A percentile compares a stretch with the other conserved stretches of the same genome.
Conservation (phyloP, 2,888 invertebrate genomes). For the Drosophila leonis region DNA sequence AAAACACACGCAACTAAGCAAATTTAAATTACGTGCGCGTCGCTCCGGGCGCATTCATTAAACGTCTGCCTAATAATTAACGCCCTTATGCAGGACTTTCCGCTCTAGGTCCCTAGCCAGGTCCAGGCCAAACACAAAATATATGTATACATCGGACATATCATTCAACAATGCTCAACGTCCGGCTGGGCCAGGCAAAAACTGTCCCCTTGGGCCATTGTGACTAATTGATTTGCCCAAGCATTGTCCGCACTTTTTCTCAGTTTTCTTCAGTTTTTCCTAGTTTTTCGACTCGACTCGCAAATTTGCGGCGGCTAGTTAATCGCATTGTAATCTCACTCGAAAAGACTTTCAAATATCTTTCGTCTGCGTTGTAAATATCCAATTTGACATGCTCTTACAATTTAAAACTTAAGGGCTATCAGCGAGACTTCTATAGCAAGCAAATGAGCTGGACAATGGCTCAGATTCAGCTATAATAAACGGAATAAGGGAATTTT, state of each 20-base stretch:
- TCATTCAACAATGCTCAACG: conserved; percentile 38
- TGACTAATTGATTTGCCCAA: conserved; percentile 75
- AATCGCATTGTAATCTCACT: conserved; percentile 60
- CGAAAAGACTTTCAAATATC: conserved; percentile 25
- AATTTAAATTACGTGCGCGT: conserved; percentile 73
- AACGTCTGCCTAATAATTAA: conserved; percentile 75
- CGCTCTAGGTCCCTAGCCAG: conserved; percentile 25
- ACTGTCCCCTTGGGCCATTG: conserved; percentile 63
- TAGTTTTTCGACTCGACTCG: conserved; percentile 8
- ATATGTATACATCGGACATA: conserved; percentile 10
- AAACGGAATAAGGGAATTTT: background rate
- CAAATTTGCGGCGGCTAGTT: conserved; percentile 70
- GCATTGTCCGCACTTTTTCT: conserved; percentile 45
- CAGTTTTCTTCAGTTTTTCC: conserved; percentile 1
- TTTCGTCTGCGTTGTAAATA: conserved; percentile 14
- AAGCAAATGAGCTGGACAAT: conserved; percentile 23
- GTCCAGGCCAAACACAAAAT: conserved; percentile 21
- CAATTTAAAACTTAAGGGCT: conserved; percentile 2
- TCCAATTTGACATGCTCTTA: conserved; percentile 30
- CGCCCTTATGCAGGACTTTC: conserved; percentile 64
- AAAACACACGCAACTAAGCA: conserved; percentile 68
- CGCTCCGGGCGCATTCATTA: conserved; percentile 77
- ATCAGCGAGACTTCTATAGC: conserved; percentile 1
- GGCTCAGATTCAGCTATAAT: too few relatives aligned
- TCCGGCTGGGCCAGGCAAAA: conserved; percentile 34